Percentiles rank a stretch among this genome's conserved stretches.
Evolutionary conservation across 2,888 invertebrate genomes (phyloP).

Genomic region (Netelia virgata): DNA sequence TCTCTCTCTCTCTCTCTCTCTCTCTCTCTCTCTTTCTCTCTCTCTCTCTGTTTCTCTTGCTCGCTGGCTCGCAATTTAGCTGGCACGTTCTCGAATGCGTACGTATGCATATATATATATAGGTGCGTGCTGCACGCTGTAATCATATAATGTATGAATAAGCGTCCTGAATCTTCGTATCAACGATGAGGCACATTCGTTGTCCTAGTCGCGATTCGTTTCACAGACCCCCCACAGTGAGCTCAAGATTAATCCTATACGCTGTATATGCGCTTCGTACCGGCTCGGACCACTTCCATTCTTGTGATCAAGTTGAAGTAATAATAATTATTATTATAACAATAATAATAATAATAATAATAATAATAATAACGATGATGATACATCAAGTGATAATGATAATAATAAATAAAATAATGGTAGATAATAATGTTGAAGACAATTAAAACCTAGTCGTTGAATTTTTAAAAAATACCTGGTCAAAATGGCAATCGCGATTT

Average conservation of each 20-base stretch:
- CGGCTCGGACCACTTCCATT: neutral
- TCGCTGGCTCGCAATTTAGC: slow-evolving; percentile 22
- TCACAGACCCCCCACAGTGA: slow-evolving; percentile 40
- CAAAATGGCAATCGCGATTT: no score
- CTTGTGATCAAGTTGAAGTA: neutral
- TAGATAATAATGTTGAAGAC: neutral
- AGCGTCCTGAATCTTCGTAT: slow-evolving; percentile 57
- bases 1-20: neutral
- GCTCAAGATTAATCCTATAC: neutral
- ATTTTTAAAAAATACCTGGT: no score
- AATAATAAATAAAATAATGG: neutral
- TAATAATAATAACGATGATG: neutral
- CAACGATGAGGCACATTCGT: slow-evolving; percentile 40
- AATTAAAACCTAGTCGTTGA: no score
- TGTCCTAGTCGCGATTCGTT: slow-evolving; percentile 39
- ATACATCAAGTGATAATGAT: neutral
- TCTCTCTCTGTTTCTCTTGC: no score
- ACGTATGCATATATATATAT: slow-evolving; percentile 1
- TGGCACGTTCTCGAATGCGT: slow-evolving; percentile 44
- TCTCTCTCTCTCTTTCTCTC: neutral
- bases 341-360: neutral
- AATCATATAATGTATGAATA: slow-evolving; percentile 63
- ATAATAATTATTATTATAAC: neutral
- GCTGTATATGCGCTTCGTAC: neutral
- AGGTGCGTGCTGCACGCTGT: slow-evolving; percentile 25